A percentile compares a stretch with the other conserved stretches of the same genome.
Evolutionary conservation across 2,113 vertebrate genomes (phyloP).

Genomic region (Dendrocopos noguchii): DNA sequence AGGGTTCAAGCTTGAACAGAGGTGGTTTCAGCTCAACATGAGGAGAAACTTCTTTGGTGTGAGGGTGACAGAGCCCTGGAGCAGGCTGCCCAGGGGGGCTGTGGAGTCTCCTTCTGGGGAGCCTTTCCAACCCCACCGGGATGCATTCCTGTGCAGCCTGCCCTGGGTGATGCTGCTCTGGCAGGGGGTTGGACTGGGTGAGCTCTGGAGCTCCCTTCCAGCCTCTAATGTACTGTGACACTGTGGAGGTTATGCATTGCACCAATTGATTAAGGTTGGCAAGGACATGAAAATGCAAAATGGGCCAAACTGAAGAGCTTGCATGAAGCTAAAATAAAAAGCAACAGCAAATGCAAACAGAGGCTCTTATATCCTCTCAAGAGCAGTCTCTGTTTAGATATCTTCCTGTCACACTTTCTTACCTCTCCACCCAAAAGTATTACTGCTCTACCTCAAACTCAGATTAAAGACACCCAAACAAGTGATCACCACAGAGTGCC

Average conservation of each 20-base stretch:
- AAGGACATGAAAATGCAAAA: neutral
- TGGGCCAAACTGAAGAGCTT: neutral
- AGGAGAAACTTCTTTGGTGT: too few species aligned
- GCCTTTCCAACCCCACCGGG: too few species aligned
- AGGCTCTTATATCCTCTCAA: neutral
- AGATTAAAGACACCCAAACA: neutral
- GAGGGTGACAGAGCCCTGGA: too few species aligned
- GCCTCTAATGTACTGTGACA: too few species aligned
- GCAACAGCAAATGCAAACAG: neutral
- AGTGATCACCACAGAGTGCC: neutral
- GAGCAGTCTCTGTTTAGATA: neutral
- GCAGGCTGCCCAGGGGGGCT: too few species aligned
- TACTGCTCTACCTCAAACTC: neutral
- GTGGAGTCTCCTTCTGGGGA: too few species aligned
- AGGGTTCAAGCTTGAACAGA: too few species aligned
- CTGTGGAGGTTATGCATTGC: neutral
- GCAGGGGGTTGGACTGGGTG: too few species aligned
- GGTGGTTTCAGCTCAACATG: too few species aligned
- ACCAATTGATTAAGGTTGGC: neutral
- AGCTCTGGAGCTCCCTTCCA: too few species aligned
- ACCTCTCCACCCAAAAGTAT: neutral
- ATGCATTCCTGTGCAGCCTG: too few species aligned
- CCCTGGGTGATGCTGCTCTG: too few species aligned
- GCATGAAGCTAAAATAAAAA: neutral
- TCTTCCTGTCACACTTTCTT: neutral